Conservation (phyloP, 2,888 invertebrate genomes). For the Hyppa rectilinea region DNA sequence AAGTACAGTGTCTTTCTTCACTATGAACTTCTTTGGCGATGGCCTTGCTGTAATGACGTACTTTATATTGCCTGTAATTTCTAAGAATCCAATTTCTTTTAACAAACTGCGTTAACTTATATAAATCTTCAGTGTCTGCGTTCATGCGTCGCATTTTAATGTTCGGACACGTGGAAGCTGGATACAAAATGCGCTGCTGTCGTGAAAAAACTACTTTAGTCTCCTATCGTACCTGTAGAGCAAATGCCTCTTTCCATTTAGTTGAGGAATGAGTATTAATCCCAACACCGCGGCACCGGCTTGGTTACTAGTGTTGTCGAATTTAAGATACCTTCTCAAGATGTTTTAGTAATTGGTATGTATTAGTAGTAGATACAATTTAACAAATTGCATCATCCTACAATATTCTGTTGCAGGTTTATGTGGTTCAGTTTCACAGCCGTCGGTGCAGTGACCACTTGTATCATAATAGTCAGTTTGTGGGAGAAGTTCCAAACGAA, state of each 20-base stretch:
- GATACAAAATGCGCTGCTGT: not conserved
- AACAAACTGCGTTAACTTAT: no score
- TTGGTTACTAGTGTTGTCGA: not conserved
- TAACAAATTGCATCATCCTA: not conserved
- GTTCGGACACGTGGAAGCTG: not conserved
- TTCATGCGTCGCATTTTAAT: not conserved
- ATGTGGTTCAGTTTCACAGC: constrained; percentile 95
- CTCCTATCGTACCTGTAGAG: not conserved
- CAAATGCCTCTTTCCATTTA: not conserved
- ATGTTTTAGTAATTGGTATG: not conserved
- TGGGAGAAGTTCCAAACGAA: constrained; percentile 96
- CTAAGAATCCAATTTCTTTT: not conserved
- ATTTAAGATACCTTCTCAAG: not conserved
- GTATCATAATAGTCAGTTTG: constrained; percentile 94
- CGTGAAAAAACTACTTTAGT: not conserved
- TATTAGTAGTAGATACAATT: not conserved
- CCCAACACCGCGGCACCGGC: no score
- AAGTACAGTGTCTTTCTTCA: constrained; percentile 59
- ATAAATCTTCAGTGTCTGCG: not conserved
- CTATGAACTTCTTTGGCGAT: not conserved
- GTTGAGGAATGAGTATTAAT: not conserved
- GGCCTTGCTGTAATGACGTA: not conserved
- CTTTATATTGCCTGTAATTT: not conserved
- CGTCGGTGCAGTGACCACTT: constrained; percentile 93
- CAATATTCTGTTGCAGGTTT: constrained; percentile 88